Percentiles rank a stretch among this genome's conserved stretches.
These are phyloP conservation scores for Limnephilus auricula DNA, from an alignment of 2,888 invertebrate genomes.

Conservation along the genomic window DNA sequence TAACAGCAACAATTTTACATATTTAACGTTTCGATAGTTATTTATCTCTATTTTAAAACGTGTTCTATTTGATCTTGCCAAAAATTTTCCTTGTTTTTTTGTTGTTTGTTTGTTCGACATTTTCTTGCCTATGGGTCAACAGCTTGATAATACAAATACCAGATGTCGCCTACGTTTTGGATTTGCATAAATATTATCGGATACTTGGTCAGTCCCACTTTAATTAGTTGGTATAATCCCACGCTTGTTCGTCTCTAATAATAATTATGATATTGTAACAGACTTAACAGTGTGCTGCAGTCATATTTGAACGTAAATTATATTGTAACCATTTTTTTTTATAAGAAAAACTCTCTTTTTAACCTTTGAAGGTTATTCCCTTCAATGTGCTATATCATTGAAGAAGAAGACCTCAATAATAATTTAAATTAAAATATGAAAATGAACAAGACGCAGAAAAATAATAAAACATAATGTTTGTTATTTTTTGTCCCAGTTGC, in stretches of 20 bases:
- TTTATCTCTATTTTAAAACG: background rate
- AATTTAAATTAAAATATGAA: too few relatives aligned
- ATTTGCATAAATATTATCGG: background rate
- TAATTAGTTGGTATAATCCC: background rate
- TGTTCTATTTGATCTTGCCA: background rate
- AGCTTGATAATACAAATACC: background rate
- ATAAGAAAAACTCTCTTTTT: too few relatives aligned
- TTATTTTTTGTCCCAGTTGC: too few relatives aligned
- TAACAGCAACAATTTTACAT: too few relatives aligned
- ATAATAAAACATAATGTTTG: too few relatives aligned
- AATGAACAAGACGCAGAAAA: too few relatives aligned
- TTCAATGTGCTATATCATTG: too few relatives aligned
- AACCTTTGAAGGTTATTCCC: too few relatives aligned
- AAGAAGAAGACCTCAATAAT: too few relatives aligned
- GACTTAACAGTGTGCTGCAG: background rate
- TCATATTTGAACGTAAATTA: background rate
- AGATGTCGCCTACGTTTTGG: background rate
- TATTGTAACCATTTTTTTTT: background rate
- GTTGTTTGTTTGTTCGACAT: background rate
- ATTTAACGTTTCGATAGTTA: too few relatives aligned
- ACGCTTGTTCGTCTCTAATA: background rate
- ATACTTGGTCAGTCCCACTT: background rate
- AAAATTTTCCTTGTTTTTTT: background rate
- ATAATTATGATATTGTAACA: background rate
- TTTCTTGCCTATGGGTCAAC: background rate